A percentile compares a stretch with the other conserved stretches of the same genome.
Evolutionary conservation across 2,113 vertebrate species (phyloP).

Genomic region (Gallinago jamesoni): DNA sequence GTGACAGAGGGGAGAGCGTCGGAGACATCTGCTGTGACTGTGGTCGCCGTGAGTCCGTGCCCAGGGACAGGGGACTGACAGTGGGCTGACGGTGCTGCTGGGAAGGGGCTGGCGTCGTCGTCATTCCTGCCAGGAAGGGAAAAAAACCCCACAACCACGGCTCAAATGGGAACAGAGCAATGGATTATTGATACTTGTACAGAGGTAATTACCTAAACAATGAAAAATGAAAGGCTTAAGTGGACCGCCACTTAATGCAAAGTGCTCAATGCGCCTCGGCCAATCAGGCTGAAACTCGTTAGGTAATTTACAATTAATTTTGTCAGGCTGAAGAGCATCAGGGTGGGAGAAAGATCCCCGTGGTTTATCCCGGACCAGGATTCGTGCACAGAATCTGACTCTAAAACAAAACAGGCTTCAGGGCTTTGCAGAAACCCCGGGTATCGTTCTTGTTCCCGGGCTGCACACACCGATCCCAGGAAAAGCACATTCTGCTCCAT

Average conservation of each 20-base stretch:
- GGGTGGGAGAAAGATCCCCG: neutral
- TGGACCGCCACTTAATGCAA: neutral
- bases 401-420: neutral
- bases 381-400: neutral
- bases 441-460: fast-evolving
- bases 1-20: constrained; percentile 86
- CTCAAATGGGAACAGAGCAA: neutral
- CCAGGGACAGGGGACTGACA: constrained; percentile 83
- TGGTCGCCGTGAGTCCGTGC: constrained; percentile 81
- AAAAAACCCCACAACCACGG: neutral
- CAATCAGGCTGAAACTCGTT: neutral
- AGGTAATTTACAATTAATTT: neutral
- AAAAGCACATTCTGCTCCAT: neutral
- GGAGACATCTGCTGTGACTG: constrained; percentile 89
- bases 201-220: fast-evolving
- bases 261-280: fast-evolving
- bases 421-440: fast-evolving
- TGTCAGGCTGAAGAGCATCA: neutral
- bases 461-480: neutral
- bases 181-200: fast-evolving
- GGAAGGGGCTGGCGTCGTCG: constrained; percentile 79
- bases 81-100: constrained; percentile 81
- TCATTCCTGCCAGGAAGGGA: constrained; percentile 74
- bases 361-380: neutral
- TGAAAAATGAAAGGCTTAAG: fast-evolving